These are phyloP conservation scores for Panurus biarmicus DNA, from an alignment of 2,113 vertebrate genomes.

Conservation along the genomic window DNA sequence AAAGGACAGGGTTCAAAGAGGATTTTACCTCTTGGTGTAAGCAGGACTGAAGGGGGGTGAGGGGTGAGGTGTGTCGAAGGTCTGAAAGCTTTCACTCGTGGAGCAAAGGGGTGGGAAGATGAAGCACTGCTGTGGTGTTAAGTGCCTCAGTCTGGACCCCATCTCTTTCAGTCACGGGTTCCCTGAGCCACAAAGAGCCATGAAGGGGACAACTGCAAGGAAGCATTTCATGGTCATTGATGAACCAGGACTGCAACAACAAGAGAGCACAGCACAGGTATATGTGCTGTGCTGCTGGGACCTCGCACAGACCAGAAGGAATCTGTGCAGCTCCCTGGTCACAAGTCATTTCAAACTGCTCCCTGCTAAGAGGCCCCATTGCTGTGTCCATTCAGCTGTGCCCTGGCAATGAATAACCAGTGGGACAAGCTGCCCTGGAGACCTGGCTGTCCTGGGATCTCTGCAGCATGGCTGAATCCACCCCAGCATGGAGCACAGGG, in stretches of 20 bases:
- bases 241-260: not conserved
- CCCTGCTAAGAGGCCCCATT: not conserved
- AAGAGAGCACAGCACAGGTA: not conserved
- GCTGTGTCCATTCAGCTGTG: not conserved
- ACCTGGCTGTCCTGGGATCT: not conserved
- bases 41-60: fast-evolving
- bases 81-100: not conserved
- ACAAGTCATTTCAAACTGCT: not conserved
- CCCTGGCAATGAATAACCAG: not conserved
- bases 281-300: not conserved
- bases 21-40: not conserved
- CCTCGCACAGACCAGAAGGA: not conserved
- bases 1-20: not conserved
- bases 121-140: not conserved
- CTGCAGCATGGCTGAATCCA: not conserved
- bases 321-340: not conserved
- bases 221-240: not conserved
- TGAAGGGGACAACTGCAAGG: fast-evolving
- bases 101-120: not conserved
- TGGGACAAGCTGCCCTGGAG: not conserved
- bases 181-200: not conserved
- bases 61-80: not conserved
- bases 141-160: not conserved
- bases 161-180: not conserved
- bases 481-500: not conserved